phyloP scores from a whole-genome alignment of 1,140 invertebrate genomes.

The Coelopa frigida region DNA sequence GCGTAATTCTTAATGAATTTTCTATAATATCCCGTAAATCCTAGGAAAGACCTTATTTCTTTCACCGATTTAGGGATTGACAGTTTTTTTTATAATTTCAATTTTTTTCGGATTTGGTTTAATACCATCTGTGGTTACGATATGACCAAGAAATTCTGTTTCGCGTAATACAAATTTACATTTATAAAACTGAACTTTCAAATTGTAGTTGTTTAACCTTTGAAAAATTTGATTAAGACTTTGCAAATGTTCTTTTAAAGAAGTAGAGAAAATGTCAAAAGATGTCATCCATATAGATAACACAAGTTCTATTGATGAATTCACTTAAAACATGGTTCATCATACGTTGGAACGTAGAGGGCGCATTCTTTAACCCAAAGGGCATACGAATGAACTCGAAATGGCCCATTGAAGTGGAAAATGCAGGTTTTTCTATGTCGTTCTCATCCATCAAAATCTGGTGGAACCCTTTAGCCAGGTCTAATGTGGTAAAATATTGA shows the following conservation, averaged over 20 bases:
- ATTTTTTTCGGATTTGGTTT: slow-evolving; percentile 24
- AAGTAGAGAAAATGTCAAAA: slow-evolving; percentile 23
- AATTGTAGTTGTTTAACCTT: slow-evolving; percentile 21
- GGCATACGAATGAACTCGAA: slow-evolving; percentile 26
- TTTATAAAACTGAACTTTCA: slow-evolving; percentile 25
- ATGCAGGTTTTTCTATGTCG: slow-evolving; percentile 14
- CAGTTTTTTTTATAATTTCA: slow-evolving; percentile 13
- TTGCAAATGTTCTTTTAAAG: slow-evolving; percentile 26
- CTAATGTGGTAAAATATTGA: slow-evolving; percentile 31
- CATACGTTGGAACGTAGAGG: slow-evolving; percentile 42
- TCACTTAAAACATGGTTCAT: slow-evolving; percentile 39
- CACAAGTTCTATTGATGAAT: slow-evolving; percentile 24
- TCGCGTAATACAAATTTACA: slow-evolving; percentile 25
- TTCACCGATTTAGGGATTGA: slow-evolving; percentile 17
- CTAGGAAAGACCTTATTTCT: slow-evolving; percentile 20
- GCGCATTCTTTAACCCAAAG: slow-evolving; percentile 43
- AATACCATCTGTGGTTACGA: slow-evolving; percentile 23
- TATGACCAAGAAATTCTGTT: slow-evolving; percentile 7
- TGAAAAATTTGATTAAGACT: slow-evolving; percentile 38
- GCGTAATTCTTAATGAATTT: too few species aligned
- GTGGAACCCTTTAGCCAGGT: slow-evolving; percentile 36
- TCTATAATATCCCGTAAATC: slow-evolving; percentile 35
- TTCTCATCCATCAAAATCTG: slow-evolving; percentile 19
- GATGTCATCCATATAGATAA: slow-evolving; percentile 38
- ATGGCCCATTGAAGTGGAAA: slow-evolving; percentile 9